Evolutionary conservation across 2,797 vertebrate genomes (phyloP).

Genomic region (Carapus acus): DNA sequence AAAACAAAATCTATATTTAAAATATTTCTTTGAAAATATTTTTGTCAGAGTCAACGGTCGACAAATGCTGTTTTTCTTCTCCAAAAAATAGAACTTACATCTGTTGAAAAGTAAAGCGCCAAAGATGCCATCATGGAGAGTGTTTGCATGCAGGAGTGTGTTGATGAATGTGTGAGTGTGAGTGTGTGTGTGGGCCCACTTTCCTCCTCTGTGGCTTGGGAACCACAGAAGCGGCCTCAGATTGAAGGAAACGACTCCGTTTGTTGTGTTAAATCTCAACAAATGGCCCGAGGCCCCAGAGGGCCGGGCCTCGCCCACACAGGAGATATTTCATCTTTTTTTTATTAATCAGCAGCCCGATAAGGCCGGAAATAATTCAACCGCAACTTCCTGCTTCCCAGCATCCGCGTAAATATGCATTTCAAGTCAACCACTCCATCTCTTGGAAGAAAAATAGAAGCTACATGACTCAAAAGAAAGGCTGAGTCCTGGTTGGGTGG

Average conservation of each 20-base stretch:
- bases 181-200: conserved; percentile 14
- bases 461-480: conserved; percentile 56
- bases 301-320: not conserved
- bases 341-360: conserved; percentile 1
- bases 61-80: conserved; percentile 41
- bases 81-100: conserved; percentile 61
- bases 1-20: conserved; percentile 68
- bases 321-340: not conserved
- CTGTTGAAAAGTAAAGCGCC: conserved; percentile 18
- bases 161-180: not conserved
- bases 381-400: not conserved
- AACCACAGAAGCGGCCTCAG: not conserved
- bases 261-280: no score
- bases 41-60: conserved; percentile 49
- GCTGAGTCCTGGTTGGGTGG: conserved; percentile 38
- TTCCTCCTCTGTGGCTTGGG: not conserved
- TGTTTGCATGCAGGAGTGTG: conserved; percentile 3
- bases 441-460: conserved; percentile 48
- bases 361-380: not conserved
- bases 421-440: conserved; percentile 41
- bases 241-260: not conserved
- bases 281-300: not conserved
- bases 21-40: conserved; percentile 70
- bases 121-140: not conserved
- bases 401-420: conserved; percentile 23